A percentile compares a stretch with the other conserved stretches of the same genome.
Evolutionary conservation across 2,888 invertebrate genomes (phyloP).

Genomic region (Leistus spinibarbis): DNA sequence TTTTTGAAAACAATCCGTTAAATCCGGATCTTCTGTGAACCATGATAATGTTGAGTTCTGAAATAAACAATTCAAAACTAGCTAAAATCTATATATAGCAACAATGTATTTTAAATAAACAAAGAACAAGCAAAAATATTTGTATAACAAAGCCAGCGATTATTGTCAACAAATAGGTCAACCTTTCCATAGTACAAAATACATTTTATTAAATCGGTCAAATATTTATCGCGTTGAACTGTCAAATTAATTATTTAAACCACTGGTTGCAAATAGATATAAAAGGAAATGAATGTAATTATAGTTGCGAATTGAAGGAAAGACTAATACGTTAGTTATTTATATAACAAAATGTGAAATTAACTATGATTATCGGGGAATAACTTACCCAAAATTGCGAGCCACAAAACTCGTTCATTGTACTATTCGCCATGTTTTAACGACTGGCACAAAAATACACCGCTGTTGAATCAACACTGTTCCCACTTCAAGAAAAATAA

Average conservation of each 20-base stretch:
- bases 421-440: slow-evolving; percentile 60
- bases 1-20: slow-evolving; percentile 91
- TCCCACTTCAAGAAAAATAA: slow-evolving; percentile 8
- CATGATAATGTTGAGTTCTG: slow-evolving; percentile 81
- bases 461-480: slow-evolving; percentile 13
- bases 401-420: slow-evolving; percentile 79
- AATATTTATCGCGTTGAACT: slow-evolving; percentile 8
- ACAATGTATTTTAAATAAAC: neutral
- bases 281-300: slow-evolving; percentile 8
- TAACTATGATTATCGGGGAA: slow-evolving; percentile 24
- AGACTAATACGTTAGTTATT: neutral
- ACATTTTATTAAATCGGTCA: slow-evolving; percentile 3
- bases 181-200: neutral
- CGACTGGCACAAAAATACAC: slow-evolving; percentile 37
- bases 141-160: neutral
- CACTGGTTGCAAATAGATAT: neutral
- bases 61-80: slow-evolving; percentile 50
- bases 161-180: neutral
- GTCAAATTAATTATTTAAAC: slow-evolving; percentile 20
- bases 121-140: neutral
- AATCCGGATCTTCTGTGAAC: slow-evolving; percentile 78
- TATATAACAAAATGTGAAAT: neutral
- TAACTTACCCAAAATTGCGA: slow-evolving; percentile 80
- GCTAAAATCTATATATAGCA: slow-evolving; percentile 1
- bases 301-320: neutral